These are phyloP conservation scores for Drosophila bifasciata DNA, from an alignment of 1,140 invertebrate genomes.

Conservation along the genomic window DNA sequence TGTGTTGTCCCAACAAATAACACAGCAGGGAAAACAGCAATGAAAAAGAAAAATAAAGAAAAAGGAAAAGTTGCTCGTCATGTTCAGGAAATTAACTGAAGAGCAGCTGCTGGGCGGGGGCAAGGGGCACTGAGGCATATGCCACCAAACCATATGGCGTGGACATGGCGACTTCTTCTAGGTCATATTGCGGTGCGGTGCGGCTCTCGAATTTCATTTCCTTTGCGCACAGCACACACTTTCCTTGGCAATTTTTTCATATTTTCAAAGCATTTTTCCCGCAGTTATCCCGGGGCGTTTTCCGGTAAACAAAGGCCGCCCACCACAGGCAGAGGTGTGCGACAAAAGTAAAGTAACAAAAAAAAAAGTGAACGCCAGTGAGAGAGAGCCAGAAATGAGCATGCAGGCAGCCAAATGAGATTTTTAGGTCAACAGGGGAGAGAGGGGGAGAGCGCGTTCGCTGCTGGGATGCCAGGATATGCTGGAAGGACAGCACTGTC, in stretches of 20 bases:
- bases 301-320: conserved; percentile 53
- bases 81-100: conserved; percentile 58
- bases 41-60: conserved; percentile 28
- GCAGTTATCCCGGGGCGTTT: conserved; percentile 47
- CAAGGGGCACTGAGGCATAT: conserved; percentile 3
- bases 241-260: conserved; percentile 31
- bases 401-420: conserved; percentile 70
- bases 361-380: conserved; percentile 53
- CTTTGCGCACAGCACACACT: conserved; percentile 54
- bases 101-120: conserved; percentile 1
- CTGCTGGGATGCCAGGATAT: too few species aligned
- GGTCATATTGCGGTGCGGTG: conserved; percentile 48
- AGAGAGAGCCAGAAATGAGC: conserved; percentile 75
- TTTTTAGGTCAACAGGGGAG: conserved; percentile 83
- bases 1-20: conserved; percentile 11
- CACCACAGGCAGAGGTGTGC: too few species aligned
- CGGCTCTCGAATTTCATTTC: conserved; percentile 59
- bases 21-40: conserved; percentile 8
- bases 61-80: conserved; percentile 41
- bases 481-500: conserved; percentile 31
- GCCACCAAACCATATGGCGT: neutral
- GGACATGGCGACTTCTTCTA: conserved; percentile 39
- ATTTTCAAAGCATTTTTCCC: conserved; percentile 60
- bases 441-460: conserved; percentile 25
- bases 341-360: conserved; percentile 45